These are phyloP conservation scores for Crocuta crocuta DNA, from an alignment of 2,113 vertebrate genomes.

Conservation along the genomic window DNA sequence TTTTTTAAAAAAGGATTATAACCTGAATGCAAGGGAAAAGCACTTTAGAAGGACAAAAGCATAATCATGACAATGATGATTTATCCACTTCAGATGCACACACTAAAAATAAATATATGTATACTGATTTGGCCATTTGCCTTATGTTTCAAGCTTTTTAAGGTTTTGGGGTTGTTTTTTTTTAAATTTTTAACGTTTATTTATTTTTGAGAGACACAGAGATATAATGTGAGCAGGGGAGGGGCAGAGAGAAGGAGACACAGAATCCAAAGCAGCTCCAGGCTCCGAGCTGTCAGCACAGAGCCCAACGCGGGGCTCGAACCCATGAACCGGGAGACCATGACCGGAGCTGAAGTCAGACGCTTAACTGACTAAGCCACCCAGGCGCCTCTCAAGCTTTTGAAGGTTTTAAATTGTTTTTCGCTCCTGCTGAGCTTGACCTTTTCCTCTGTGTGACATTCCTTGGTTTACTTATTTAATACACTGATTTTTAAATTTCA, in stretches of 20 bases:
- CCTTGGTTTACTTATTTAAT: slow-evolving; percentile 3
- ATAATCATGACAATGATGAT: background rate
- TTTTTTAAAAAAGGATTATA: background rate
- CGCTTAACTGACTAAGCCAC: no score
- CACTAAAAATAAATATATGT: background rate
- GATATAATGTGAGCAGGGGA: no score
- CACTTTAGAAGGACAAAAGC: background rate
- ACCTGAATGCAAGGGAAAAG: background rate
- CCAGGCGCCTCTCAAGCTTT: background rate
- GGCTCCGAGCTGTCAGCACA: no score
- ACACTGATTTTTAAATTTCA: slow-evolving; percentile 54
- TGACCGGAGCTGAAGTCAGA: no score
- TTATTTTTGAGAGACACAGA: no score
- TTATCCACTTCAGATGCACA: background rate
- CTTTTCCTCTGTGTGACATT: background rate
- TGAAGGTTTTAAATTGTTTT: background rate
- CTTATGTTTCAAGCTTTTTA: background rate
- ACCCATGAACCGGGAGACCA: no score
- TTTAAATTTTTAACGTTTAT: no score
- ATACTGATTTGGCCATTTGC: background rate
- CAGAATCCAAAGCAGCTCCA: no score
- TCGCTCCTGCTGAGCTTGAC: background rate
- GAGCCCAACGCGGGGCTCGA: no score
- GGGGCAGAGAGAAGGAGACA: no score
- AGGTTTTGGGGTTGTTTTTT: background rate